phyloP scores from a whole-genome alignment of 2,113 vertebrate genomes.

The Corynorhinus townsendii region DNA sequence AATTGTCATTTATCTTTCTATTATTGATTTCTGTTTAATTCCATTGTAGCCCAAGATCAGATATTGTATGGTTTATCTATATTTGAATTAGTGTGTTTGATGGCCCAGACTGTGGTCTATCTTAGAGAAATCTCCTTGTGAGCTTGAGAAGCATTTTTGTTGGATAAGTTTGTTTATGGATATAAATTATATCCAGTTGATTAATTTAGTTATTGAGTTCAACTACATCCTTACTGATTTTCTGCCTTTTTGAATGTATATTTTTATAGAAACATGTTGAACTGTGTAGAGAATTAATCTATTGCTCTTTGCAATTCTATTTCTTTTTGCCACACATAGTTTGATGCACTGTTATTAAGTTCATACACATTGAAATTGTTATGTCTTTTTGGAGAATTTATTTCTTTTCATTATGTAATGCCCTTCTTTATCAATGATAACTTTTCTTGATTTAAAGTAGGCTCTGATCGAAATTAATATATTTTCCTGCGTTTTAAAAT shows the following conservation, averaged over 20 bases:
- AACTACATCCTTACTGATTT: background rate
- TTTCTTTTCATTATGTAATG: background rate
- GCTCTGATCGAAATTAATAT: background rate
- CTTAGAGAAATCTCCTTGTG: background rate
- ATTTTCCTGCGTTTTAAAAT: too few species aligned
- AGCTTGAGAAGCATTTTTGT: background rate
- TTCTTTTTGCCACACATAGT: background rate
- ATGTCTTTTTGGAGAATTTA: background rate
- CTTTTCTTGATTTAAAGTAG: background rate
- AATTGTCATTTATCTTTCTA: too few species aligned
- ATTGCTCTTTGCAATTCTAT: background rate
- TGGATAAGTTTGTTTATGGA: background rate
- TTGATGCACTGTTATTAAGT: background rate
- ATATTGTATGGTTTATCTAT: background rate
- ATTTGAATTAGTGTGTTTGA: background rate
- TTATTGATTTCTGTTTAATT: background rate
- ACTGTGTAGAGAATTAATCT: background rate
- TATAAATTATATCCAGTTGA: background rate
- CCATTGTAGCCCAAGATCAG: background rate
- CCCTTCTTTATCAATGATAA: background rate
- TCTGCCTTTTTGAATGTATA: background rate
- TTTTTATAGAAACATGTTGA: background rate
- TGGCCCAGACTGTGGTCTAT: background rate
- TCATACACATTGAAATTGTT: background rate
- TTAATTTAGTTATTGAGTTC: background rate